Base-by-base conservation (phyloP, 2,888 invertebrate genomes). In the Sabellastarte sp. region DNA sequence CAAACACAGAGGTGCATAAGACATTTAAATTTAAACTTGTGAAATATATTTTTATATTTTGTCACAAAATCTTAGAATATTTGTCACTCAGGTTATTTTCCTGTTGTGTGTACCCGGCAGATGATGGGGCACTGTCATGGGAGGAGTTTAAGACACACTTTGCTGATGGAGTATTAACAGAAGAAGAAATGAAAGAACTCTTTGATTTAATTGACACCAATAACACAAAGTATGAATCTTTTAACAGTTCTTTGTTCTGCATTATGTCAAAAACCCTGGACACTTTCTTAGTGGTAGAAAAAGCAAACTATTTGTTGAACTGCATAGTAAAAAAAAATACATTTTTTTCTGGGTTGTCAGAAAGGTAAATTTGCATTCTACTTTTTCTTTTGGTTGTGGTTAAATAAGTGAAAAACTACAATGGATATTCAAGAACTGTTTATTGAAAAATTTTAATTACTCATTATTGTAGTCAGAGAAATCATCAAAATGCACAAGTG, bases 151-250 rank as follows among this genome's bases (percentile, higher is more conserved):
- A 76, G 28, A 63, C 73, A 1, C 79, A 77, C 64, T 80, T 79
- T 71, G 76, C 79, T 57, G 80, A 80, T 71, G 80, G 80, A 3
- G 77, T 80, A 26, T 76, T 80, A 74, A 74, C 77, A 3, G 76
- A 78, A 61, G 76, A 77, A 31, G 79, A 80, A 64, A 65, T 80
- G 31, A 59, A 70, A 58, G 63, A 61, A 26, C 68, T 80, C 51
- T 80, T 80, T 66, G 73, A 77, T 60, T 75, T 79, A 41, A 80
- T 80, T 57, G 80, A 80, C 64, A 77, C 80, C 3, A 79, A 80
- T 63, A 80, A 79, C 50, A 79, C 80, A 29, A 76, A 77, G 80
- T 79, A 70, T 66, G 73, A 33, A 28, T 3, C 26, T 32, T 31
- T 4, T 30, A 5, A 57, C 24, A 57, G 57, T 15, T 57, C 26